These are phyloP conservation scores for Natator depressus DNA, from an alignment of 2,113 vertebrate species.

Conservation along the genomic window DNA sequence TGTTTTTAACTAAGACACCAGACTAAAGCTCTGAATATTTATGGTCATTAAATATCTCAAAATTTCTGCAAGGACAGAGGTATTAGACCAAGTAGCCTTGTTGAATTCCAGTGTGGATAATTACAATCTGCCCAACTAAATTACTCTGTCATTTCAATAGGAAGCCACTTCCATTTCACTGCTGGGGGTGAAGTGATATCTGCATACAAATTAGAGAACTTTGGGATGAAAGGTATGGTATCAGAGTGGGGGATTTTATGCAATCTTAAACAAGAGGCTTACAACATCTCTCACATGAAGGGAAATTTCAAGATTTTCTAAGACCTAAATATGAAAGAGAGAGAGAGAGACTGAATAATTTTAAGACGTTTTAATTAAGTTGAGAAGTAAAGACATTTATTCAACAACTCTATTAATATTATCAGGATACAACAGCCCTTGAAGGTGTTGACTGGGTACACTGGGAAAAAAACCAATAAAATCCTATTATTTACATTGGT, in stretches of 20 bases:
- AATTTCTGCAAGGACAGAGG: background rate
- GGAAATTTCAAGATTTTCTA: background rate
- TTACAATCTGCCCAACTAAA: background rate
- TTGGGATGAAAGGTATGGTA: background rate
- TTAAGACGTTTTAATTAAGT: background rate
- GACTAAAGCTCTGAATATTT: background rate
- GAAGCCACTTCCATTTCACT: background rate
- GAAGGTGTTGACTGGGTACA: background rate
- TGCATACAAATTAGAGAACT: background rate
- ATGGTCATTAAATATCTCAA: rapidly evolving
- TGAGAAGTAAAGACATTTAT: background rate
- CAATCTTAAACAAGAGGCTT: background rate
- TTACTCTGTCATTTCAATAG: background rate
- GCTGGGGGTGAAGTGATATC: background rate
- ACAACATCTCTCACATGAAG: background rate
- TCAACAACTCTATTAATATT: background rate
- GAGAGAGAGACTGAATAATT: background rate
- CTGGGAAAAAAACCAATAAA: background rate
- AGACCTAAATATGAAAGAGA: background rate
- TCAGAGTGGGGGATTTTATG: background rate
- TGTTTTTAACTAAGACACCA: background rate
- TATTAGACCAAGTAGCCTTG: background rate
- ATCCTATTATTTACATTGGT: background rate
- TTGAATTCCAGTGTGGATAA: background rate
- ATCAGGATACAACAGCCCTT: background rate